These are phyloP conservation scores for Lipophrys pholis DNA, from an alignment of 2,113 vertebrate species.

Conservation along the genomic window DNA sequence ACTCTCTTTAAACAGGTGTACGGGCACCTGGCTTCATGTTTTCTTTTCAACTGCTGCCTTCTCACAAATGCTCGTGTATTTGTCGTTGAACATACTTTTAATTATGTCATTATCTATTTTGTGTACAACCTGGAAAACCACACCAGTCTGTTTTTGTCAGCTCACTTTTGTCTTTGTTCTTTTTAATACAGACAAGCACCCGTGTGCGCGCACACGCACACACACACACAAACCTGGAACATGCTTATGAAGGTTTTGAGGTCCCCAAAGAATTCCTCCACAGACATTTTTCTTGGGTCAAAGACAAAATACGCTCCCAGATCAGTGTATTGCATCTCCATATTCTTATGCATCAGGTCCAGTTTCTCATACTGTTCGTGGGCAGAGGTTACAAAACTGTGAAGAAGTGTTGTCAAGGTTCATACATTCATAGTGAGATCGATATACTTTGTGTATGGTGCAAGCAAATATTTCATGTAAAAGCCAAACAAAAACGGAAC, in stretches of 20 bases:
- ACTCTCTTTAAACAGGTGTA: conserved; percentile 25
- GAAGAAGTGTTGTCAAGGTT: conserved; percentile 79
- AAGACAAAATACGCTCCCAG: conserved; percentile 87
- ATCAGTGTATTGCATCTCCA: conserved; percentile 86
- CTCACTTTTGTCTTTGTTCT: neutral
- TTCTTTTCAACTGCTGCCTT: neutral
- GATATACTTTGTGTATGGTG: too few relatives aligned
- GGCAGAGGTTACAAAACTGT: conserved; percentile 86
- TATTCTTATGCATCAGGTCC: conserved; percentile 86
- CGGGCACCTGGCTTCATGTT: conserved; percentile 10
- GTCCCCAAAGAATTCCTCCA: conserved; percentile 89
- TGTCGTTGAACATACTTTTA: conserved; percentile 1
- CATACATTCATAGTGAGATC: neutral
- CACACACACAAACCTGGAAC: conserved; percentile 87
- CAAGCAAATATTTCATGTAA: too few relatives aligned
- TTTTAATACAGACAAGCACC: neutral
- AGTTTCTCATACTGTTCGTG: conserved; percentile 87
- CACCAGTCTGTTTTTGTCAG: neutral
- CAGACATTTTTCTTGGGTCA: conserved; percentile 83
- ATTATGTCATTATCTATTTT: neutral
- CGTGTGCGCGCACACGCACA: conserved; percentile 67
- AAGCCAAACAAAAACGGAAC: too few relatives aligned
- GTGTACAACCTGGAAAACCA: neutral
- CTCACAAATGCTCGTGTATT: neutral
- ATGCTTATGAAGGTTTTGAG: conserved; percentile 89